Percentiles rank a stretch among this genome's conserved stretches.
Conservation (phyloP, 1,140 invertebrate genomes). For the Zaprionus ornatus region DNA sequence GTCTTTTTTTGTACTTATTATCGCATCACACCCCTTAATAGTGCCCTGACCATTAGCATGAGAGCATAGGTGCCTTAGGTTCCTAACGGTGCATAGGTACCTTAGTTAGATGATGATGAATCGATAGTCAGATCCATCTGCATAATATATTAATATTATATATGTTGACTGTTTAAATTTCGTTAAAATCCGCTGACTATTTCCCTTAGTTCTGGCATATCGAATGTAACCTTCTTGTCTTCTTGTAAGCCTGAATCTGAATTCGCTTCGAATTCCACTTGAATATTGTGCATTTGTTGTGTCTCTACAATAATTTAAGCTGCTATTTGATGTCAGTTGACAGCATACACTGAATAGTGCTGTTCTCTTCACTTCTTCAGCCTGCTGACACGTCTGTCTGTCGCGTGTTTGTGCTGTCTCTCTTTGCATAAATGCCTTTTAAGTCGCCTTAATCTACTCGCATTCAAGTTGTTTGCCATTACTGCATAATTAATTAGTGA, state of each 20-base stretch:
- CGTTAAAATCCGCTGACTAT: not conserved
- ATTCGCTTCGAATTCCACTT: not conserved
- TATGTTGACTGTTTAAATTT: not conserved
- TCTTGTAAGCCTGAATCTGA: not conserved
- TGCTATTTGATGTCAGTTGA: not conserved
- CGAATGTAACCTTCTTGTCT: not conserved
- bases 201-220: not conserved
- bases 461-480: constrained; percentile 81
- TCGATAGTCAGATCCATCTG: too few relatives aligned
- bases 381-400: not conserved
- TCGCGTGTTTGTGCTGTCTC: not conserved
- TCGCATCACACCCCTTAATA: too few relatives aligned
- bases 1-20: not conserved
- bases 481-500: constrained; percentile 80
- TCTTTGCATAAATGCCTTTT: constrained; percentile 75
- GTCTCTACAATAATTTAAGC: not conserved
- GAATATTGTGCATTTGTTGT: not conserved
- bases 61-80: too few relatives aligned
- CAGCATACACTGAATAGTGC: not conserved
- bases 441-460: constrained; percentile 79
- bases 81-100: too few relatives aligned
- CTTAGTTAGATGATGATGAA: too few relatives aligned
- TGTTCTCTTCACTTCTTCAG: not conserved
- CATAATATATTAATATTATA: too few relatives aligned
- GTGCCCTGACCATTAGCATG: too few relatives aligned